These are phyloP conservation scores for Dipus sagitta DNA, from an alignment of 2,797 vertebrate genomes.

Conservation along the genomic window DNA sequence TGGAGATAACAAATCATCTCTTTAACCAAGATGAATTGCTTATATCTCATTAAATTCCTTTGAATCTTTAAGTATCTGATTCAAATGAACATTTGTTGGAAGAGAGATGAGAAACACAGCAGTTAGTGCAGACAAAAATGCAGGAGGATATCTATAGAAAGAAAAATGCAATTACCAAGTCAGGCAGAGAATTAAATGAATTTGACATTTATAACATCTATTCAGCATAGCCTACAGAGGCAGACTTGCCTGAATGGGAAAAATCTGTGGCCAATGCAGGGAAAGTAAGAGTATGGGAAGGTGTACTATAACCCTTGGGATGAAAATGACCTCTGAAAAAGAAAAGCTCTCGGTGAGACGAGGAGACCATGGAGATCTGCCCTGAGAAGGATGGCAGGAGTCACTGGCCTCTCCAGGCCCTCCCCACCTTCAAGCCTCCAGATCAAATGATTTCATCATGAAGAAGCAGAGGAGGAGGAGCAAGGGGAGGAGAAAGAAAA, in stretches of 20 bases:
- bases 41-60: conserved; percentile 30
- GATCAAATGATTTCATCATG: no score
- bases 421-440: no score
- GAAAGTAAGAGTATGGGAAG: not conserved
- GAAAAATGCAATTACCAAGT: conserved; percentile 48
- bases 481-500: not conserved
- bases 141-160: conserved; percentile 39
- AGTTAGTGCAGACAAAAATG: conserved; percentile 34
- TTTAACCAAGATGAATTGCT: conserved; percentile 58
- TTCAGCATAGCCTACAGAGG: not conserved
- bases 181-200: conserved; percentile 46
- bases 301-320: not conserved
- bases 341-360: not conserved
- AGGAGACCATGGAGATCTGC: no score
- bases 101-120: not conserved
- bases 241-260: not conserved
- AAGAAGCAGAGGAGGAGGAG: no score
- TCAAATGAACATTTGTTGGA: not conserved
- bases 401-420: no score
- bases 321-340: conserved; percentile 42
- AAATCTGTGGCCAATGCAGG: not conserved
- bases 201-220: conserved; percentile 31
- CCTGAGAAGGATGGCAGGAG: no score
- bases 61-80: conserved; percentile 40
- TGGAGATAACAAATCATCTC: conserved; percentile 24